Percentiles rank a stretch among this genome's conserved stretches.
Evolutionary conservation across 2,797 vertebrate genomes (phyloP).

Genomic region (Poecilia wingei): DNA sequence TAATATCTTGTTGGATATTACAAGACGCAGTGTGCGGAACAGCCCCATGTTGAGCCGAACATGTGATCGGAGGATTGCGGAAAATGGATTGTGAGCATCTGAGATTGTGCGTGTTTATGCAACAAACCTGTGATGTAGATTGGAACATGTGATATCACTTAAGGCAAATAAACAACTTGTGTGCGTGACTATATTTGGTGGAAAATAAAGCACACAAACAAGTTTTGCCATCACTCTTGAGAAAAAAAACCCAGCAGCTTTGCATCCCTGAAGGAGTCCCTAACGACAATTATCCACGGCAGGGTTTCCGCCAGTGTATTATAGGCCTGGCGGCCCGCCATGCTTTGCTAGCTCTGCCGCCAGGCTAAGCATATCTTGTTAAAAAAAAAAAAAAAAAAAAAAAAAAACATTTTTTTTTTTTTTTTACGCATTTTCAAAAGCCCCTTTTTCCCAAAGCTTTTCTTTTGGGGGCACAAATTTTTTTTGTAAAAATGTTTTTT

Average conservation of each 20-base stretch:
- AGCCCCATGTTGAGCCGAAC: not conserved
- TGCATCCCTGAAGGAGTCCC: not conserved
- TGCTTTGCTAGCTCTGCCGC: too few relatives aligned
- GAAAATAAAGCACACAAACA: conserved; percentile 33
- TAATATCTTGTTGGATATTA: not conserved
- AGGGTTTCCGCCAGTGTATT: not conserved
- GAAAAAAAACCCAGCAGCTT: conserved; percentile 20
- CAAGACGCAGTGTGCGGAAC: not conserved
- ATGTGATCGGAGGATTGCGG: conserved; percentile 20
- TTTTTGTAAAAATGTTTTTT: too few relatives aligned
- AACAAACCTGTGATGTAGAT: conserved; percentile 32
- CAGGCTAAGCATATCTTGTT: too few relatives aligned
- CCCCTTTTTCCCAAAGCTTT: too few relatives aligned
- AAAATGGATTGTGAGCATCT: conserved; percentile 11
- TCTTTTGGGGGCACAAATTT: too few relatives aligned
- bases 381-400: too few relatives aligned
- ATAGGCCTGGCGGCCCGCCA: too few relatives aligned
- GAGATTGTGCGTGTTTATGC: conserved; percentile 27
- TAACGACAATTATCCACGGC: conserved; percentile 8
- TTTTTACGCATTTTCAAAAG: too few relatives aligned
- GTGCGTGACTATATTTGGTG: conserved; percentile 20
- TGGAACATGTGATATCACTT: conserved; percentile 47
- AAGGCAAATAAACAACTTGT: conserved; percentile 40
- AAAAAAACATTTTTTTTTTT: too few relatives aligned
- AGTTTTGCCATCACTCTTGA: conserved; percentile 15